phyloP scores from a whole-genome alignment of 2,888 invertebrate genomes.

The Corbicula japonica region DNA sequence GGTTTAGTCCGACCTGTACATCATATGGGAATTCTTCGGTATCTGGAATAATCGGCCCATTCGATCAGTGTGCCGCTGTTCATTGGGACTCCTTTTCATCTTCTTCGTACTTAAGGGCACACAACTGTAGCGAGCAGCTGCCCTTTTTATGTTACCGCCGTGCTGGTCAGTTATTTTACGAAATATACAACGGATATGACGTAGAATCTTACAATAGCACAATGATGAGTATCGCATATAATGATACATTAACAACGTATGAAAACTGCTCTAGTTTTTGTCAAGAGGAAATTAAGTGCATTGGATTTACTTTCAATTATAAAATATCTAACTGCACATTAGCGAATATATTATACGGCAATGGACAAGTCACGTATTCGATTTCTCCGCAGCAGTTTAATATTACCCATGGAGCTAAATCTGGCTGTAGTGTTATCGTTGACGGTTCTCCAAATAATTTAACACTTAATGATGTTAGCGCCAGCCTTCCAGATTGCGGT shows the following conservation, averaged over 20 bases:
- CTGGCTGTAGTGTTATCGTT: background rate
- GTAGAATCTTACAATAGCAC: background rate
- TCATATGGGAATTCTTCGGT: background rate
- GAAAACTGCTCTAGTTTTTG: background rate
- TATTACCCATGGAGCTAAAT: background rate
- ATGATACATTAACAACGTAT: background rate
- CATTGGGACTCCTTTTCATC: background rate
- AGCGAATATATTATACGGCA: background rate
- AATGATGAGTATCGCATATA: background rate
- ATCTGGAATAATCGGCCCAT: background rate
- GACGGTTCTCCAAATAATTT: background rate
- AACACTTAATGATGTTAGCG: background rate
- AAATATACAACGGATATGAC: background rate
- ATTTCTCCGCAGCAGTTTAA: background rate
- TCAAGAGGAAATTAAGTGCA: background rate
- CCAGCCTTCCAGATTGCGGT: background rate
- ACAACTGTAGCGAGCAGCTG: background rate
- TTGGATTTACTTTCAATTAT: slow-evolving; percentile 3
- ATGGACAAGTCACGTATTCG: background rate
- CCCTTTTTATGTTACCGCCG: slow-evolving; percentile 6
- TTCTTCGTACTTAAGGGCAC: background rate
- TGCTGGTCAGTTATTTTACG: too few species aligned
- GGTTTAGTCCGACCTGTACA: background rate
- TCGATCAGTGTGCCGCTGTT: background rate
- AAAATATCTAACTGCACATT: background rate